Percentiles rank a stretch among this genome's conserved stretches.
phyloP scores from a whole-genome alignment of 1,140 invertebrate genomes.

The Mamestra configurata region DNA sequence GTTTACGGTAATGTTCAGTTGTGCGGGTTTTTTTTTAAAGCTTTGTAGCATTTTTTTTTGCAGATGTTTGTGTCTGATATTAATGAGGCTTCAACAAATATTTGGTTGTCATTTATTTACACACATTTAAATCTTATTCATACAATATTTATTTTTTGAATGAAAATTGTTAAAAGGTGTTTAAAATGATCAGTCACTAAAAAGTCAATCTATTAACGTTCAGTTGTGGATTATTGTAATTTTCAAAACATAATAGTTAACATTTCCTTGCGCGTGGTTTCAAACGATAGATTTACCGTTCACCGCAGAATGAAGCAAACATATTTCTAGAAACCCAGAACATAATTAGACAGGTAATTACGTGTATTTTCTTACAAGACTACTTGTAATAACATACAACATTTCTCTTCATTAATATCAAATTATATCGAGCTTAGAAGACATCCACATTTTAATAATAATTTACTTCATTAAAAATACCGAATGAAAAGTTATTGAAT shows the following conservation, averaged over 20 bases:
- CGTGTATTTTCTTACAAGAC: not conserved
- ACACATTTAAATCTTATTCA: too few relatives aligned
- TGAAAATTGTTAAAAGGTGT: not conserved
- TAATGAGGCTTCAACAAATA: too few relatives aligned
- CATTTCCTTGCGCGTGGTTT: not conserved
- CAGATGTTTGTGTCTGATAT: not conserved
- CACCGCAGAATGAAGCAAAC: not conserved
- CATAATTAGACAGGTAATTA: slow-evolving; percentile 3
- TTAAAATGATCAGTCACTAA: not conserved
- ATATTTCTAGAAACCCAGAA: not conserved
- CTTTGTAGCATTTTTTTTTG: not conserved
- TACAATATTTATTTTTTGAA: too few relatives aligned
- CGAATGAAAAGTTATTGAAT: slow-evolving; percentile 29
- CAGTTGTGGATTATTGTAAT: not conserved
- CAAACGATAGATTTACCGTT: not conserved
- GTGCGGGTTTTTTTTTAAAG: not conserved
- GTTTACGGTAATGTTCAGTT: not conserved
- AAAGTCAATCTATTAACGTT: not conserved
- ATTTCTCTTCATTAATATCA: not conserved
- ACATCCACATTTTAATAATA: slow-evolving; percentile 25
- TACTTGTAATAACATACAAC: not conserved
- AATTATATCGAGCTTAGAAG: slow-evolving; percentile 16
- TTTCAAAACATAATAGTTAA: slow-evolving; percentile 9
- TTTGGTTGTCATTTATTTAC: too few relatives aligned
- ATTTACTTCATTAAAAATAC: slow-evolving; percentile 20